Evolutionary conservation across 1,140 invertebrate species (phyloP), one percentile per base, ranked within the genome.

Genomic region (Physella acuta): DNA sequence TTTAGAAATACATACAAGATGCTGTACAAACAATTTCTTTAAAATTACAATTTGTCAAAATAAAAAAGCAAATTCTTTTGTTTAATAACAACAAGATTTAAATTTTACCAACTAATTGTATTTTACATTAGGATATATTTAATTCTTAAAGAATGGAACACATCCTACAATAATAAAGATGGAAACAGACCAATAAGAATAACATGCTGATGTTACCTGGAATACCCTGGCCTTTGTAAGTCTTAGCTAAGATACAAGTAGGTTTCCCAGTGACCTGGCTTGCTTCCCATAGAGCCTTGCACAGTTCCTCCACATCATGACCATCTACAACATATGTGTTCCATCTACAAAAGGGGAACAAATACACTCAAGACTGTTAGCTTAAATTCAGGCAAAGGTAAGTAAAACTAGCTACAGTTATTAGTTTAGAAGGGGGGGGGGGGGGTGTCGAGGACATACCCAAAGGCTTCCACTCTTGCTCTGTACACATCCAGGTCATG

Each of bases 311-410:
- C 34, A 99, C 90, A 84, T 97, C 92, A 82, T 99, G 97, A 0
- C 98, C 98, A 88, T 99, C 96, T 37, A 99, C 92, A 52, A 97
- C 92, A 71, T 96, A 87, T 0, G 95, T 90, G 84, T 99, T 91
- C 76, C 87, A 89, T 5, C 88, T 87, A n/a, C n/a, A n/a, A n/a
- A n/a, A n/a, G n/a, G n/a, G n/a, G n/a, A n/a, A n/a, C 26, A 26
- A 56, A 17, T 56, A 26, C 11, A 56, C 24, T 26, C 44, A 14
- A n/a, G n/a, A 49, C 44, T 49, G 44, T 49, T n/a, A 49, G n/a
- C 44, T 49, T 49, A 11, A 11, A 14, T 49, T 14, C 11, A 49
- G 11, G 11, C 44, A 49, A 49, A n/a, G 44, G n/a, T 14, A 49
- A 49, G 11, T 49, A n/a, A n/a, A 11, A 49, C 44, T n/a, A n/a